Evolutionary conservation across 2,113 vertebrate species (phyloP), one percentile per base, ranked within the genome.

Genomic region (Mastomys natalensis): DNA sequence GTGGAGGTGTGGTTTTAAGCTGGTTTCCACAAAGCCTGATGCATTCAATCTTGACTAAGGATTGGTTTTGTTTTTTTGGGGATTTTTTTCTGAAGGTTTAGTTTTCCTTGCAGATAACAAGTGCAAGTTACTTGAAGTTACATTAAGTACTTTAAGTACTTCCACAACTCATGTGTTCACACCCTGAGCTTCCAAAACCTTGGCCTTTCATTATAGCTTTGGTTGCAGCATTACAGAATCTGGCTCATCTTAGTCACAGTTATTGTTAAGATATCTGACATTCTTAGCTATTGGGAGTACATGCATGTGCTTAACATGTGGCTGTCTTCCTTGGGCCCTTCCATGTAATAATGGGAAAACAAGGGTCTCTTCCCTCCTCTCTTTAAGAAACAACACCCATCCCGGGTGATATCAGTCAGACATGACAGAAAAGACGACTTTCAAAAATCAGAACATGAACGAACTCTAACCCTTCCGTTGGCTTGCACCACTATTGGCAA

Each of bases 161-260:
- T 78, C 58, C 51, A 34, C 5, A 82, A 22, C 9, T 91, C 26
- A 3, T 0, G 3, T 11, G 19, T 34, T 48, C 29, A 5, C 0
- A 8, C 31, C 0, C 1, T 7, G 4, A 34, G 19, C 1, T 1
- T 22, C 0, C 0, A 7, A 21, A 21, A 9, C 34, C 10, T 24
- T 45, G 5, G 0, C 22, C 37, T 53, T 45, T 78, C 82, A 29
- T 17, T 66, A 2, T 15, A 10, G 6, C 48, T 53, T 90, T 60
- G 55, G 34, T 12, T 91, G 26, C 22, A 51, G 73, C 10, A 0
- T 73, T 43, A 60, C 13, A 13, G 22, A n/a, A 34, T 74, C 53
- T 51, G 31, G 9, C 8, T 22, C 12, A 2, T 13, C 40, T 88
- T 45, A 12, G 22, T 81, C 22, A 85, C 13, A 40, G 48, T 93